Evolutionary conservation across 2,888 invertebrate species (phyloP).

Genomic region (Synergus japonicus): DNA sequence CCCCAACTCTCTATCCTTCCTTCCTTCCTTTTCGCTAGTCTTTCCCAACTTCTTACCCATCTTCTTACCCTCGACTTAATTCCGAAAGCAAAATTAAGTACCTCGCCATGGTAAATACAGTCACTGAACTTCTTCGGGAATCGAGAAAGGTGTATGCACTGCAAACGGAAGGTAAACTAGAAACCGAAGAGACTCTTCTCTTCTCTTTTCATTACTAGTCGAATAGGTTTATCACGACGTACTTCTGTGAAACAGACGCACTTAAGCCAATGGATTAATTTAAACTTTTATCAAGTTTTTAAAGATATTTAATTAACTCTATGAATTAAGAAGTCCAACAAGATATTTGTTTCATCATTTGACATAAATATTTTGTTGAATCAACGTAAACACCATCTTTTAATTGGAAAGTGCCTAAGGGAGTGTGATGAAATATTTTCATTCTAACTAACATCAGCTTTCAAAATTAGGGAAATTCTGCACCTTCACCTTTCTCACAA

Average conservation of each 20-base stretch:
- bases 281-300: background rate
- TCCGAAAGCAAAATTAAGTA: slow-evolving; percentile 74
- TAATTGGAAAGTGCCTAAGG: too few species aligned
- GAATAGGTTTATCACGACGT: background rate
- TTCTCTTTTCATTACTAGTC: slow-evolving; percentile 20
- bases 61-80: slow-evolving; percentile 66
- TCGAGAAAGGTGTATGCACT: slow-evolving; percentile 33
- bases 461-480: background rate
- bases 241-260: too few species aligned
- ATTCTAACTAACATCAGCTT: background rate
- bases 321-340: too few species aligned
- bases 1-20: slow-evolving; percentile 40
- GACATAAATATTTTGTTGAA: too few species aligned
- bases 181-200: slow-evolving; percentile 4
- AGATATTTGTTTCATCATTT: too few species aligned
- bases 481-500: background rate
- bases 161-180: slow-evolving; percentile 19
- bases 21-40: slow-evolving; percentile 16
- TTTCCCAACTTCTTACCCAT: slow-evolving; percentile 43
- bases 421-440: background rate
- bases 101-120: slow-evolving; percentile 70
- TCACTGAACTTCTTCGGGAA: slow-evolving; percentile 54
- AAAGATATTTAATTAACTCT: too few species aligned
- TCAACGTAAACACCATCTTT: too few species aligned
- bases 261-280: slow-evolving; percentile 4